Evolutionary conservation across 2,888 invertebrate genomes (phyloP).

Genomic region (Dendrolimus houi): DNA sequence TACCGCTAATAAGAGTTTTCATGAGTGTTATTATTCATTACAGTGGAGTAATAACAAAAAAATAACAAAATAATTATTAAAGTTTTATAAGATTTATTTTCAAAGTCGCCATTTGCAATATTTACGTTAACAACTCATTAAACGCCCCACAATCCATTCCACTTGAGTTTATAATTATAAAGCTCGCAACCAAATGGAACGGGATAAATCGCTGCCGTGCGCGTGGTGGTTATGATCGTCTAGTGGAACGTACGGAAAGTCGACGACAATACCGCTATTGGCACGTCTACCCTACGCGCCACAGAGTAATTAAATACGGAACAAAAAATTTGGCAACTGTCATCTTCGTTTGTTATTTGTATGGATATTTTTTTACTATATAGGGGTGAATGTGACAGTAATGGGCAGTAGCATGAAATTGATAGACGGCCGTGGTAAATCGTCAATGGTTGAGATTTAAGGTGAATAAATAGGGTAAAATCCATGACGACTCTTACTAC

Average conservation of each 20-base stretch:
- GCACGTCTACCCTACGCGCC: constrained; percentile 46
- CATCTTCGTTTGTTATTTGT: constrained; percentile 5
- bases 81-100: too few relatives aligned
- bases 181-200: too few relatives aligned
- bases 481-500: constrained; percentile 64
- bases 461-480: constrained; percentile 65
- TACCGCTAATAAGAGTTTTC: too few relatives aligned
- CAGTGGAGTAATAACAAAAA: too few relatives aligned
- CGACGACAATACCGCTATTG: constrained; percentile 49
- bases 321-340: constrained; percentile 20
- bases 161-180: too few relatives aligned
- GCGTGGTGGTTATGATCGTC: constrained; percentile 55
- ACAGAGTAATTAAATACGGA: constrained; percentile 24
- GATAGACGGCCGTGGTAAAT: constrained; percentile 61
- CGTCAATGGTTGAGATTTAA: constrained; percentile 64
- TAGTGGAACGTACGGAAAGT: constrained; percentile 60
- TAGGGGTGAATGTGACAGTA: constrained; percentile 33
- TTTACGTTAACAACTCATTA: too few relatives aligned
- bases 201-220: too few relatives aligned
- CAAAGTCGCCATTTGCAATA: too few relatives aligned
- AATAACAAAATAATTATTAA: too few relatives aligned
- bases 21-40: too few relatives aligned
- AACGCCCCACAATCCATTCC: too few relatives aligned
- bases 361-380: constrained; percentile 21
- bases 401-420: constrained; percentile 31